Base-by-base conservation (phyloP, 2,113 vertebrate species). In the Dryoscopus gambensis region DNA sequence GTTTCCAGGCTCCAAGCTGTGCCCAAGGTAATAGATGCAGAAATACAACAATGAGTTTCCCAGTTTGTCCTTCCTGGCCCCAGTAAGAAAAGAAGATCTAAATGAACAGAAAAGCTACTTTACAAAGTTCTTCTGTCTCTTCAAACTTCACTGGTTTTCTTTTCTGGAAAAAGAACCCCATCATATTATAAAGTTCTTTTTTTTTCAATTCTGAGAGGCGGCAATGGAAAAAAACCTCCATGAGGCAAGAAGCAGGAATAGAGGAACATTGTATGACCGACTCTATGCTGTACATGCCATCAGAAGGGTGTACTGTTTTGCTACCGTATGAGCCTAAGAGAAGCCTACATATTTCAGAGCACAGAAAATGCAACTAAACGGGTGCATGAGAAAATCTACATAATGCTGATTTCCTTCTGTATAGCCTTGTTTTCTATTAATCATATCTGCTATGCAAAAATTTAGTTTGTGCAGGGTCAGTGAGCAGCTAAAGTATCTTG, bases 241-340 rank as follows among this genome's bases (percentile, higher is more conserved):
- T 0, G 0, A 57, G 37, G 37, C 27, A 52, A 92, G 47, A 27
- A 69, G 21, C 3, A n/a, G 46, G 35, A 78, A 3, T 8, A 60
- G 44, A 47, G 10, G 52, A 65, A 40, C 15, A 24, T 2, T 39
- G 5, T 7, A 5, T 46, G 20, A 12, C 5, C 40, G 20, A 12
- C 5, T 2, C 17, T 13, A 0, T 24, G 33, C 0, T 15, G 31
- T 11, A 13, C 14, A 19, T 3, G 31, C 31, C 42, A 37, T 35
- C 56, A 44, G 33, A 60, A 52, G 8, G 39, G 18, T 33, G 44
- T 1, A 59, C 20, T 9, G 35, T 5, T 77, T 40, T 53, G 37
- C 15, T 47, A 5, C 62, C 39, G 3, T 6, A 16, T 5, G 30
- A 14, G 40, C 13, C 15, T 71, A 64, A 68, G 76, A 68, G 49